Percentiles rank a stretch among this genome's conserved stretches.
phyloP scores from a whole-genome alignment of 2,797 vertebrate genomes.

The Leptoclinus maculatus region DNA sequence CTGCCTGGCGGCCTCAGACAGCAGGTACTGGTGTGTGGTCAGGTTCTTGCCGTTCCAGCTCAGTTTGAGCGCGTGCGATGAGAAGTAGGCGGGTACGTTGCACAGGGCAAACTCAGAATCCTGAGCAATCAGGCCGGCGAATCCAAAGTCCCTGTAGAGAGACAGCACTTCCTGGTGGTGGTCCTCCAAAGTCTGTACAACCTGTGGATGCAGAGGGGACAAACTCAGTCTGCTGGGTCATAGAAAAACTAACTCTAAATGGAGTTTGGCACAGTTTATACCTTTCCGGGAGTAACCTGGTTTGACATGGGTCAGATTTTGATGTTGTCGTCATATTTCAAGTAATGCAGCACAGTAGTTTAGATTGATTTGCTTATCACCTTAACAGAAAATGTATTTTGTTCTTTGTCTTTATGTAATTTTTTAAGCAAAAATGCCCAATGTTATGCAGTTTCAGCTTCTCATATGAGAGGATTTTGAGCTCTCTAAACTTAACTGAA shows the following conservation, averaged over 20 bases:
- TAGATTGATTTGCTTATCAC: too few species aligned
- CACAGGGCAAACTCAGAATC: slow-evolving; percentile 94
- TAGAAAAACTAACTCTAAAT: background rate
- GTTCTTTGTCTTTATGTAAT: background rate
- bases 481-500: background rate
- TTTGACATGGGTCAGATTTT: too few species aligned
- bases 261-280: background rate
- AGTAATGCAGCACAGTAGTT: background rate
- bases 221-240: background rate
- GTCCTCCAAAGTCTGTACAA: slow-evolving; percentile 94
- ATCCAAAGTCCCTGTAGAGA: slow-evolving; percentile 93
- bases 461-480: background rate
- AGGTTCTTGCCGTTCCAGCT: slow-evolving; percentile 97
- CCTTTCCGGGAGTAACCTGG: background rate
- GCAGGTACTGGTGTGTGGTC: slow-evolving; percentile 94
- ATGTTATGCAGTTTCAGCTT: background rate
- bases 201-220: slow-evolving; percentile 75
- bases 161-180: slow-evolving; percentile 96
- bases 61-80: slow-evolving; percentile 93
- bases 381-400: background rate
- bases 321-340: background rate
- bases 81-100: slow-evolving; percentile 94
- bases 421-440: background rate
- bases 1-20: slow-evolving; percentile 93
- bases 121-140: slow-evolving; percentile 93